Conservation (phyloP, 2,797 vertebrate species). For the Valencia hispanica region DNA sequence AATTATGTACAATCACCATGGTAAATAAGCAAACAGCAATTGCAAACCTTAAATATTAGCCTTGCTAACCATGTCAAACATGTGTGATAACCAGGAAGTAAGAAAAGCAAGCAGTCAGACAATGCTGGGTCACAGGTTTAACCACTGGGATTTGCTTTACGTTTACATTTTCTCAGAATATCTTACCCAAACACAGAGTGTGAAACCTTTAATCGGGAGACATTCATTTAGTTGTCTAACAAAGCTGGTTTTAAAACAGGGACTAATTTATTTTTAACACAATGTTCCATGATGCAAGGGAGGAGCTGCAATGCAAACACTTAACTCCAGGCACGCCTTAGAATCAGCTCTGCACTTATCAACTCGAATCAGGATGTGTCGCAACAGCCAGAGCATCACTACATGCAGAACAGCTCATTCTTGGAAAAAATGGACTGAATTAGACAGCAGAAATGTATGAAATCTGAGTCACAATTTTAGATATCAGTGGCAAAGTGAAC, state of each 20-base stretch:
- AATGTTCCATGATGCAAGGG: conserved; percentile 11
- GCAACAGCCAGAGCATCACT: neutral
- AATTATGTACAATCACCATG: neutral
- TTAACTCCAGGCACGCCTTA: neutral
- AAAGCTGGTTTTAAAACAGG: neutral
- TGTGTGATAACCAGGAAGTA: conserved; percentile 37
- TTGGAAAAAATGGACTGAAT: neutral
- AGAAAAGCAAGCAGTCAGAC: conserved; percentile 4
- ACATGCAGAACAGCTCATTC: neutral
- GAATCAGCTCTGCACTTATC: conserved; percentile 8
- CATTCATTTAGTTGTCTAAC: conserved; percentile 17
- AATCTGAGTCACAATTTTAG: neutral
- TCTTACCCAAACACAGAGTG: conserved; percentile 10
- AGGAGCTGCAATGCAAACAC: conserved; percentile 11
- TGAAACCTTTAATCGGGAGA: conserved; percentile 27
- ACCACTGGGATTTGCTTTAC: conserved; percentile 15
- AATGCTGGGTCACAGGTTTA: neutral
- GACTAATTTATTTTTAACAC: conserved; percentile 22
- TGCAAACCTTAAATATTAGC: neutral
- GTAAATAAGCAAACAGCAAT: neutral
- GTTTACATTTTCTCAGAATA: conserved; percentile 20
- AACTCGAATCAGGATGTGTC: conserved; percentile 18
- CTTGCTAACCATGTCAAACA: conserved; percentile 1
- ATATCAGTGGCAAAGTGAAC: neutral
- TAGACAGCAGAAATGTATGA: neutral